phyloP scores from a whole-genome alignment of 2,888 invertebrate genomes.

The Agrotis ipsilon region DNA sequence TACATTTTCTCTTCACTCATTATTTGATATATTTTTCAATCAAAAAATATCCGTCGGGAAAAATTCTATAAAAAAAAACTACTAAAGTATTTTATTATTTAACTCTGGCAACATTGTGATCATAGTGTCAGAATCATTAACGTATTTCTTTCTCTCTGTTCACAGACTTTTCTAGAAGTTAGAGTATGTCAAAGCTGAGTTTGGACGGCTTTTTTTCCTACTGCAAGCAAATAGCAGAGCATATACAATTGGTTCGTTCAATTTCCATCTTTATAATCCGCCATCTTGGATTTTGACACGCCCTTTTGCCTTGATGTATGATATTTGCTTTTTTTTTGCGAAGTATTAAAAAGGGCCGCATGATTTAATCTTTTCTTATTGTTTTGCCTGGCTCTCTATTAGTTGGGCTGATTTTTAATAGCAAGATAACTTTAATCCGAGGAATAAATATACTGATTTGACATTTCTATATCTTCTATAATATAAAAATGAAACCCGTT shows the following conservation, averaged over 20 bases:
- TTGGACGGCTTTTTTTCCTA: conserved; percentile 91
- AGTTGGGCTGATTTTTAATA: too few relatives aligned
- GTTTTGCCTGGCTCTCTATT: background rate
- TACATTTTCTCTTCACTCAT: conserved; percentile 28
- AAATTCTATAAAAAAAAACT: conserved; percentile 2
- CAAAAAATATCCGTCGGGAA: conserved; percentile 2
- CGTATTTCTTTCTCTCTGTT: conserved; percentile 82
- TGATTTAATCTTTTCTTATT: conserved; percentile 6
- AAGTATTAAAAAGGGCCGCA: conserved; percentile 10
- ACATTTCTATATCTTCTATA: too few relatives aligned
- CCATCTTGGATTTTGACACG: conserved; percentile 66
- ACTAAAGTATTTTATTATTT: conserved; percentile 30
- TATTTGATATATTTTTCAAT: background rate
- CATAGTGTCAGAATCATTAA: conserved; percentile 73
- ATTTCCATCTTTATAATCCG: conserved; percentile 63
- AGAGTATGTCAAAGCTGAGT: conserved; percentile 88
- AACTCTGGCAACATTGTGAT: conserved; percentile 44
- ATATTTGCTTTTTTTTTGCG: conserved; percentile 7
- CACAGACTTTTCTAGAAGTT: conserved; percentile 86
- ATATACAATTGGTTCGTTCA: conserved; percentile 90
- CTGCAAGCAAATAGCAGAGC: conserved; percentile 91
- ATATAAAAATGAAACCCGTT: too few relatives aligned
- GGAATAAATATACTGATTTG: too few relatives aligned
- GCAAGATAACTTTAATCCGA: too few relatives aligned
- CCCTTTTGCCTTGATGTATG: conserved; percentile 54